Percentiles rank a stretch among this genome's conserved stretches.
Conservation (phyloP, 2,888 invertebrate species). For the Exocentrus adspersus region DNA sequence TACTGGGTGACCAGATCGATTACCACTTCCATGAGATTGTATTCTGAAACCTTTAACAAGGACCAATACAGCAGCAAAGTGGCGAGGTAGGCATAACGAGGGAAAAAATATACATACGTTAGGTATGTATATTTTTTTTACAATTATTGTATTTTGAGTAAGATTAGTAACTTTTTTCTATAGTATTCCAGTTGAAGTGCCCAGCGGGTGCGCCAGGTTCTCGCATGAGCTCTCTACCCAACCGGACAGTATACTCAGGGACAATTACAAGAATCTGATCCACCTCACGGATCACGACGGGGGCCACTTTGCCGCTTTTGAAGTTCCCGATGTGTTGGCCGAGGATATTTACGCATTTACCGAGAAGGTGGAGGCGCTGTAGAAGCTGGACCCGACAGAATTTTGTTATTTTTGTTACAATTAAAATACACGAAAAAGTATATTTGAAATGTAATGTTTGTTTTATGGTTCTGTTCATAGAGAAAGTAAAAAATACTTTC, state of each 20-base stretch:
- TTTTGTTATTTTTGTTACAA: not conserved
- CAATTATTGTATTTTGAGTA: no score
- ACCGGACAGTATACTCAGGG: slow-evolving; percentile 63
- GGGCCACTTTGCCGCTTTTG: slow-evolving; percentile 52
- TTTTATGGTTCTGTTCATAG: no score
- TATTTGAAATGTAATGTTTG: no score
- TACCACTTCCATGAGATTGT: slow-evolving; percentile 78
- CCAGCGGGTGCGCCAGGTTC: slow-evolving; percentile 79
- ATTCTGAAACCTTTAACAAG: slow-evolving; percentile 67
- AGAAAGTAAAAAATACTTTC: no score
- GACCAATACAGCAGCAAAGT: not conserved
- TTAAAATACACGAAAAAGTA: no score
- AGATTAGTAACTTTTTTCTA: no score
- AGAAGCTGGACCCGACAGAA: not conserved
- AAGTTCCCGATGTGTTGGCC: slow-evolving; percentile 38
- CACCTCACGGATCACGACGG: slow-evolving; percentile 44
- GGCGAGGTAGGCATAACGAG: not conserved
- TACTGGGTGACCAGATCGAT: slow-evolving; percentile 81
- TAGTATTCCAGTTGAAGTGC: slow-evolving; percentile 73
- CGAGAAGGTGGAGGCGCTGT: not conserved
- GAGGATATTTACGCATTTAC: not conserved
- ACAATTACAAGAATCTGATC: slow-evolving; percentile 37
- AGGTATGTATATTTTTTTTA: no score
- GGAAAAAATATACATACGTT: not conserved
- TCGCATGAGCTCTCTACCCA: slow-evolving; percentile 73